phyloP scores from a whole-genome alignment of 2,888 invertebrate genomes.

The Omphaloscelis lunosa region DNA sequence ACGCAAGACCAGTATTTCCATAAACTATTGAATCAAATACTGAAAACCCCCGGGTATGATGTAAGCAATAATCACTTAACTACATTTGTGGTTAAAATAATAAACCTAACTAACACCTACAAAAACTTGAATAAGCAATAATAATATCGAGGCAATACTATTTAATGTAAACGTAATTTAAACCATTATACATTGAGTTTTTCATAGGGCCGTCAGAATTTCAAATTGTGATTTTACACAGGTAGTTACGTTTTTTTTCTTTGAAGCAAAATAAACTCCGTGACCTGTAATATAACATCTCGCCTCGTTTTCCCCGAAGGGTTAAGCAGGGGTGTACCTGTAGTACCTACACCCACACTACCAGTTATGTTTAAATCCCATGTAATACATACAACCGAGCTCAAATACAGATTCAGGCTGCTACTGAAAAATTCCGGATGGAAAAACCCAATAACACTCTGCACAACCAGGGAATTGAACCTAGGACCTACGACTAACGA shows the following conservation, averaged over 20 bases:
- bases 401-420: background rate
- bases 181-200: background rate
- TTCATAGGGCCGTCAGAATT: background rate
- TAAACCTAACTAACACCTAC: background rate
- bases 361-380: background rate
- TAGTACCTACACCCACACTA: background rate
- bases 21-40: constrained; percentile 8
- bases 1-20: background rate
- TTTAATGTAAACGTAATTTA: background rate
- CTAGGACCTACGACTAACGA: background rate
- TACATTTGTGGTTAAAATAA: constrained; percentile 23
- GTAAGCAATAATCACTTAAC: constrained; percentile 2
- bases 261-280: background rate
- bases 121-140: background rate
- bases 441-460: background rate
- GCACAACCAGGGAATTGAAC: background rate
- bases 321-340: background rate
- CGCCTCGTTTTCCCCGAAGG: background rate
- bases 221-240: background rate
- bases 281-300: background rate
- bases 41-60: constrained; percentile 22
- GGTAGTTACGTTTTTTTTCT: background rate
- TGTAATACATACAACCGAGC: background rate
- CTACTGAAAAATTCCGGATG: background rate
- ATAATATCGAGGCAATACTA: background rate